These are phyloP conservation scores for Ailurus styani DNA, from an alignment of 2,113 vertebrate genomes.

Conservation along the genomic window DNA sequence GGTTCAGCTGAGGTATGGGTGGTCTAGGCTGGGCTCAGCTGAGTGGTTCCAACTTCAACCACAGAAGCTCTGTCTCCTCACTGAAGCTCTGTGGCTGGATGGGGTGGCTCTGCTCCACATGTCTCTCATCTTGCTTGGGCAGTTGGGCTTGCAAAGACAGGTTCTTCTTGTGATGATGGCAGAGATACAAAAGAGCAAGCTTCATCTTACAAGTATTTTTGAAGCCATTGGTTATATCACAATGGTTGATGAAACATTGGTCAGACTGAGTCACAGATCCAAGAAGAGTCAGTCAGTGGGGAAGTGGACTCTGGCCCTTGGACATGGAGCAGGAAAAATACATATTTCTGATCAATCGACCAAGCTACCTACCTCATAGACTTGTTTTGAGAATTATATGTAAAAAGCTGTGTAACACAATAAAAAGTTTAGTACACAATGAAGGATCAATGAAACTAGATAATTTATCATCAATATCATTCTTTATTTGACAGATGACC, in stretches of 20 bases:
- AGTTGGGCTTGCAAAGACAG: neutral
- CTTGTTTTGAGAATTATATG: neutral
- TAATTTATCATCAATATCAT: neutral
- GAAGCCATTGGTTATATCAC: neutral
- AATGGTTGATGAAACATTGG: neutral
- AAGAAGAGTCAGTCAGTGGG: neutral
- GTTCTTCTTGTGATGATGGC: neutral
- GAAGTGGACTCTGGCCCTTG: neutral
- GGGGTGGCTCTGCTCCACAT: neutral
- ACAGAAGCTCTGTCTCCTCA: neutral
- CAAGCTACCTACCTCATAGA: accelerated
- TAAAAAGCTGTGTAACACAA: neutral
- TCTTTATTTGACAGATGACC: neutral
- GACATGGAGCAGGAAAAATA: neutral
- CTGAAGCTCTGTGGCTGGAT: neutral
- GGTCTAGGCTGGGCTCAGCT: neutral
- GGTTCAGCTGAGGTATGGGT: accelerated
- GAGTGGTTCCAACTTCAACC: neutral
- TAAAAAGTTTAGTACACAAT: neutral
- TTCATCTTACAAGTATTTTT: neutral
- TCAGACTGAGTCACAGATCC: neutral
- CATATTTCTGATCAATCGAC: neutral
- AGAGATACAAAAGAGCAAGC: neutral
- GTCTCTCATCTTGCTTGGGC: neutral
- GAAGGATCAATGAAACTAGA: neutral